These are phyloP conservation scores for Diceros bicornis DNA, from an alignment of 2,797 vertebrate genomes.

Conservation along the genomic window DNA sequence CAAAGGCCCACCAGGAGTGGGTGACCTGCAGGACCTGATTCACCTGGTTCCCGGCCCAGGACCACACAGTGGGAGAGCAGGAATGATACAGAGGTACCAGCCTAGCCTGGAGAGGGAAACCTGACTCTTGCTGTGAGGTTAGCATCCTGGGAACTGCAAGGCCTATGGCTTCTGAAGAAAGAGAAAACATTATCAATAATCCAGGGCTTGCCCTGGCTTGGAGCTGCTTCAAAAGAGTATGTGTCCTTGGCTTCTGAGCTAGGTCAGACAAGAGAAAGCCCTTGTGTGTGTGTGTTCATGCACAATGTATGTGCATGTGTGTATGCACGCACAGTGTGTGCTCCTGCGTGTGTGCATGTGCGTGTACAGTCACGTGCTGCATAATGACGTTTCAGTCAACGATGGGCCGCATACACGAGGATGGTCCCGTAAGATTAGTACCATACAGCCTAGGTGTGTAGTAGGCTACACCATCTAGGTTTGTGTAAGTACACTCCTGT, in stretches of 20 bases:
- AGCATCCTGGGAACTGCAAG: neutral
- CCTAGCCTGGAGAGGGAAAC: neutral
- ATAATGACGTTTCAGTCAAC: no score
- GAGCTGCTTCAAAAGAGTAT: neutral
- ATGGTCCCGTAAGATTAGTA: no score
- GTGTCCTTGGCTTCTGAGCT: slow-evolving; percentile 41
- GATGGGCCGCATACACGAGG: no score
- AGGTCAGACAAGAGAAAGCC: slow-evolving; percentile 21
- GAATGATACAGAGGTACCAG: neutral
- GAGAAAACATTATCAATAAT: neutral
- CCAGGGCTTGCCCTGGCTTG: neutral
- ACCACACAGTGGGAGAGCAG: neutral
- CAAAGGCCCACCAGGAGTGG: neutral
- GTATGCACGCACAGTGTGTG: neutral
- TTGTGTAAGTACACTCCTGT: no score
- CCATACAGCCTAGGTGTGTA: no score
- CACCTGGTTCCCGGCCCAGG: neutral
- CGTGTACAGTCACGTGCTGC: no score
- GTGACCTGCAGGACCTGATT: neutral
- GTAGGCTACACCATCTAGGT: no score
- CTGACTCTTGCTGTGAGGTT: neutral
- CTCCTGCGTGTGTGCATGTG: no score
- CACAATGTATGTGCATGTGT: no score
- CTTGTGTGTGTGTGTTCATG: neutral
- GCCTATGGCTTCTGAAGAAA: neutral